Conservation (phyloP, 1,140 invertebrate species). For the Drosophila paulistorum region DNA sequence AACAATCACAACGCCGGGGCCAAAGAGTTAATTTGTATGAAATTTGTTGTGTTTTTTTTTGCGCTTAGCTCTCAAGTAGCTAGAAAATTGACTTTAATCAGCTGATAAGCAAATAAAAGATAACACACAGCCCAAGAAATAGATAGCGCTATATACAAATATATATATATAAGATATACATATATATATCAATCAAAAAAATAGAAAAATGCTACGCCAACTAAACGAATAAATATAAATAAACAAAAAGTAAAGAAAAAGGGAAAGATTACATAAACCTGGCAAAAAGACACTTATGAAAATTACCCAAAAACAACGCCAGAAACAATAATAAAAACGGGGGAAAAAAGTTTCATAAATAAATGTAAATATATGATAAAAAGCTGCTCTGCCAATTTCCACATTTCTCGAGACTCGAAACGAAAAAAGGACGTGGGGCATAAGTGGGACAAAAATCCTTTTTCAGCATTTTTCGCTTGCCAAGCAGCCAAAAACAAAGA, state of each 20-base stretch:
- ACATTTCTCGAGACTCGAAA: neutral
- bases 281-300: conserved; percentile 47
- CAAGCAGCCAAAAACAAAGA: conserved; percentile 19
- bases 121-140: conserved; percentile 18
- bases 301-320: conserved; percentile 29
- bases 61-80: conserved; percentile 14
- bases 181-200: conserved; percentile 11
- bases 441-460: conserved; percentile 14
- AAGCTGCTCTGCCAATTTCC: conserved; percentile 43
- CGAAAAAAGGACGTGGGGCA: neutral
- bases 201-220: neutral
- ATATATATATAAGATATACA: conserved; percentile 5
- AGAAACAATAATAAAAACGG: conserved; percentile 25
- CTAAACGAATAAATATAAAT: conserved; percentile 12
- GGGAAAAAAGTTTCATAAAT: conserved; percentile 47
- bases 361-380: conserved; percentile 55
- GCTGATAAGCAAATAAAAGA: conserved; percentile 45
- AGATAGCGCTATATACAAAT: neutral
- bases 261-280: conserved; percentile 49
- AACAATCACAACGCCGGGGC: neutral
- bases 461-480: conserved; percentile 43
- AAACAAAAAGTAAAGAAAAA: conserved; percentile 14
- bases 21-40: conserved; percentile 23
- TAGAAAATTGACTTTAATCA: conserved; percentile 50
- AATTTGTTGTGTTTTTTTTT: conserved; percentile 2